Percentiles rank a stretch among this genome's conserved stretches.
phyloP scores from a whole-genome alignment of 2,797 vertebrate genomes.

The Xenopus petersii region DNA sequence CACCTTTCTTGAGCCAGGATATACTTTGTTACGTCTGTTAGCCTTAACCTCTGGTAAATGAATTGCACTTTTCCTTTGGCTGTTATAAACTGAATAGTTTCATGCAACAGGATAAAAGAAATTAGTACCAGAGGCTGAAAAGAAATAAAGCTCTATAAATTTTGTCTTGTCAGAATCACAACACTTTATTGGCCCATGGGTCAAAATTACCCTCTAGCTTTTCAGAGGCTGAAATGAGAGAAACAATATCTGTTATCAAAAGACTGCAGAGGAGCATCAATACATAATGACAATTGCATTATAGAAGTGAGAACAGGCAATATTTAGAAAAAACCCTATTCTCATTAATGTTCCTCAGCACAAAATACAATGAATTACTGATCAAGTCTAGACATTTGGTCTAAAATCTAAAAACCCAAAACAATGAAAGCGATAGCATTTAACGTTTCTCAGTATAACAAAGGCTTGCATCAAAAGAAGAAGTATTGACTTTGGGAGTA shows the following conservation, averaged over 20 bases:
- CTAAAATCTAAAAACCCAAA: constrained; percentile 29
- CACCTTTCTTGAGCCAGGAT: constrained; percentile 18
- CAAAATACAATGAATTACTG: constrained; percentile 41
- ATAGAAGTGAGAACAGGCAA: constrained; percentile 46
- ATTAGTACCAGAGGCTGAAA: constrained; percentile 42
- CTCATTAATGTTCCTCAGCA: constrained; percentile 40
- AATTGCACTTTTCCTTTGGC: constrained; percentile 30
- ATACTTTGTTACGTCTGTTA: constrained; percentile 19
- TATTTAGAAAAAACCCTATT: constrained; percentile 40
- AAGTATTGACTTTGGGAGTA: too few species aligned
- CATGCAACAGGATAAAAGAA: constrained; percentile 30
- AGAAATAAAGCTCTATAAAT: constrained; percentile 44
- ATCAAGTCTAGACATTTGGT: constrained; percentile 18
- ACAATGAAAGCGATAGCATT: constrained; percentile 17
- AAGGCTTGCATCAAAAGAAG: background rate
- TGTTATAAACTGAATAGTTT: constrained; percentile 28
- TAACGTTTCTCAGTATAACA: constrained; percentile 25
- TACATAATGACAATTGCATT: constrained; percentile 49
- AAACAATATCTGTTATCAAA: constrained; percentile 43
- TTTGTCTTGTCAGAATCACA: constrained; percentile 47
- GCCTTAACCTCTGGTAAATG: constrained; percentile 38
- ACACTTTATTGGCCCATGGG: constrained; percentile 45
- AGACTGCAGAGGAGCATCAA: constrained; percentile 43
- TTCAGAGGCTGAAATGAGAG: constrained; percentile 39
- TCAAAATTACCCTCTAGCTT: constrained; percentile 44